These are phyloP conservation scores for Anoncus sp. DNA, from an alignment of 2,888 invertebrate species.

Conservation along the genomic window DNA sequence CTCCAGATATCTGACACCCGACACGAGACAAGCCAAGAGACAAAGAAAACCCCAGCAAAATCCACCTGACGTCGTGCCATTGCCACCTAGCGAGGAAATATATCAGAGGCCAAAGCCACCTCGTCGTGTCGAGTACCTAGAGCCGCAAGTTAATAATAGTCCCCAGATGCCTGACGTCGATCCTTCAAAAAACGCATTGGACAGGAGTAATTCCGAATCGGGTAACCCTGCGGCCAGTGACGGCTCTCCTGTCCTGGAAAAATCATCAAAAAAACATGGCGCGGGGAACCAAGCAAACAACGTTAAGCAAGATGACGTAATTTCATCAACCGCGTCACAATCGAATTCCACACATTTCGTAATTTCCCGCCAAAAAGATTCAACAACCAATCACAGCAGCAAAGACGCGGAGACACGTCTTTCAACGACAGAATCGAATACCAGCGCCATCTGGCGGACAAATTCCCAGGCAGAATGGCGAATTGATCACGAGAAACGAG, in stretches of 20 bases:
- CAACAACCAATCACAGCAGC: too few relatives aligned
- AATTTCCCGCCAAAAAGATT: background rate
- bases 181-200: constrained; percentile 88
- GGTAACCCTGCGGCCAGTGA: constrained; percentile 81
- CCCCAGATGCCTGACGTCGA: constrained; percentile 64
- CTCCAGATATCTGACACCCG: constrained; percentile 86
- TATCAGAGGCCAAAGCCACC: constrained; percentile 87
- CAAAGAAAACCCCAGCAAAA: constrained; percentile 86
- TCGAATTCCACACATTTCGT: too few relatives aligned
- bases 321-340: too few relatives aligned
- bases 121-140: constrained; percentile 78
- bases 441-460: constrained; percentile 2
- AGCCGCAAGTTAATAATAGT: too few relatives aligned
- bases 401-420: background rate
- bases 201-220: constrained; percentile 85
- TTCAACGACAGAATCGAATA: background rate
- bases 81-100: constrained; percentile 86
- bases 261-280: constrained; percentile 20
- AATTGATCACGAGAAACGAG: constrained; percentile 34
- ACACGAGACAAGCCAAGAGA: constrained; percentile 89
- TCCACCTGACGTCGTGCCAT: constrained; percentile 89
- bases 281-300: constrained; percentile 44
- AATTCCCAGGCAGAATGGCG: constrained; percentile 38
- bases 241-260: constrained; percentile 80
- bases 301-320: background rate